These are phyloP conservation scores for Microctonus aethiopoides DNA, from an alignment of 2,888 invertebrate genomes.

Conservation along the genomic window DNA sequence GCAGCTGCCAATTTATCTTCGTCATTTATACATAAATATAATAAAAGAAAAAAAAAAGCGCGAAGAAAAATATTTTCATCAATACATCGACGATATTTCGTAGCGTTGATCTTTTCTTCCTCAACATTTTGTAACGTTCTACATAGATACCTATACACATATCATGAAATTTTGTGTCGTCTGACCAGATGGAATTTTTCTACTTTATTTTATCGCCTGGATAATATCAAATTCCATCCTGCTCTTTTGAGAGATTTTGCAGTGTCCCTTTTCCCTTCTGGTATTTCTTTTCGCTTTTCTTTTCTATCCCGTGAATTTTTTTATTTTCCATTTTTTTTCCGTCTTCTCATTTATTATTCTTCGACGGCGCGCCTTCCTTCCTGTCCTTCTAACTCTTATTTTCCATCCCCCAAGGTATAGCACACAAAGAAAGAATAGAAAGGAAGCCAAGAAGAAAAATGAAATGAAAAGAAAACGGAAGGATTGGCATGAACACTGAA, in stretches of 20 bases:
- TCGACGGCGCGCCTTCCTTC: slow-evolving; percentile 5
- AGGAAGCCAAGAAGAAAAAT: slow-evolving; percentile 6
- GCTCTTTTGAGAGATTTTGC: slow-evolving; percentile 31
- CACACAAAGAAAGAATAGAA: slow-evolving; percentile 4
- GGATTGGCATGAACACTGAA: slow-evolving; percentile 19
- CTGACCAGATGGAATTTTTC: slow-evolving; percentile 46
- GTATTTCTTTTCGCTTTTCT: background rate
- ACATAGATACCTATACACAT: background rate
- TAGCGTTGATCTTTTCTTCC: background rate
- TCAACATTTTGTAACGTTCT: background rate
- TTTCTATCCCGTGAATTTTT: slow-evolving; percentile 36
- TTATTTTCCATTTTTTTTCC: slow-evolving; percentile 25
- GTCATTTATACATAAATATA: too few relatives aligned
- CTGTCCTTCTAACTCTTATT: slow-evolving; percentile 27
- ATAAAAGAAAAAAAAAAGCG: background rate
- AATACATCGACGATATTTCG: background rate
- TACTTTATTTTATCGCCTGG: slow-evolving; percentile 55
- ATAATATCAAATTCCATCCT: slow-evolving; percentile 57
- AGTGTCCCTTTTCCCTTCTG: background rate
- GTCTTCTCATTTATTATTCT: slow-evolving; percentile 20
- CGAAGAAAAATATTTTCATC: background rate
- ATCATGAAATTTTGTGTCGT: background rate
- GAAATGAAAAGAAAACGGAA: slow-evolving; percentile 46
- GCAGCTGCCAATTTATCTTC: too few relatives aligned
- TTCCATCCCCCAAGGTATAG: slow-evolving; percentile 12